Conservation (phyloP, 2,797 vertebrate genomes). For the Acanthurus tractus region DNA sequence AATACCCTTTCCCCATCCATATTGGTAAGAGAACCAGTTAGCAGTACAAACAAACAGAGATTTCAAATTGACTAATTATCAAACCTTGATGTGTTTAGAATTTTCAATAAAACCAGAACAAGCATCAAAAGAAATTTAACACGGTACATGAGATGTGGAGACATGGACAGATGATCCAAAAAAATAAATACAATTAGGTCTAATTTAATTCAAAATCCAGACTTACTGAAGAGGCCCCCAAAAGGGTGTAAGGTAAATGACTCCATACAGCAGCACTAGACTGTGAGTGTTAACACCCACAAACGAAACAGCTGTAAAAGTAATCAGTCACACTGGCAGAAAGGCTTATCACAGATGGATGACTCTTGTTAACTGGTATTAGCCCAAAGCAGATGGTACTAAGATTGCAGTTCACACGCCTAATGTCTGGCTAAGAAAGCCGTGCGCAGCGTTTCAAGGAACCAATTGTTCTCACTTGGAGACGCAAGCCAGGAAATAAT, state of each 20-base stretch:
- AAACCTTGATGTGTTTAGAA: too few relatives aligned
- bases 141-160: too few relatives aligned
- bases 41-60: too few relatives aligned
- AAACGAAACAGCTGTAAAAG: slow-evolving; percentile 30
- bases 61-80: too few relatives aligned
- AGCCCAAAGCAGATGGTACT: slow-evolving; percentile 52
- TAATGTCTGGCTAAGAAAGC: slow-evolving; percentile 23
- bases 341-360: neutral
- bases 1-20: too few relatives aligned
- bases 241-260: slow-evolving; percentile 4
- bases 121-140: too few relatives aligned
- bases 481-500: neutral
- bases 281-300: neutral
- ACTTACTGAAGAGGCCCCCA: slow-evolving; percentile 19
- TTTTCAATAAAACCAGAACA: too few relatives aligned
- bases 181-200: too few relatives aligned
- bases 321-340: slow-evolving; percentile 22
- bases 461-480: slow-evolving; percentile 38
- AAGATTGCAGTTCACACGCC: slow-evolving; percentile 12
- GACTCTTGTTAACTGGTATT: slow-evolving; percentile 25
- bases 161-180: too few relatives aligned
- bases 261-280: neutral
- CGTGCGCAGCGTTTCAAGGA: slow-evolving; percentile 16
- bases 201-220: neutral
- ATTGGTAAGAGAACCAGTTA: too few relatives aligned